These are phyloP conservation scores for Lepidurus couesii DNA, from an alignment of 1,140 invertebrate genomes.

Conservation along the genomic window DNA sequence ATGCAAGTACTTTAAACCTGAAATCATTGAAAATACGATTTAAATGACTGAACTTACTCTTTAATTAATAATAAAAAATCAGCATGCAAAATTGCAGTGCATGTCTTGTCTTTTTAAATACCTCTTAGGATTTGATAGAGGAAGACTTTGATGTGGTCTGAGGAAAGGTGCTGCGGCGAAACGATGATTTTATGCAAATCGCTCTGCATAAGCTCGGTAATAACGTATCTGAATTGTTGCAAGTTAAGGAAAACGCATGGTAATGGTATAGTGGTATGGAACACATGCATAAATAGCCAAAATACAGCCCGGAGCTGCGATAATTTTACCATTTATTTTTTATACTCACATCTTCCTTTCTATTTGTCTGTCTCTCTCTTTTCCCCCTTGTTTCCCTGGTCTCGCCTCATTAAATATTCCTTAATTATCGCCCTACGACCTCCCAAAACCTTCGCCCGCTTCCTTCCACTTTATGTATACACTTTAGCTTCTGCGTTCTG, in stretches of 20 bases:
- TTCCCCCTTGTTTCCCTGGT: neutral
- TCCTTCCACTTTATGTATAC: neutral
- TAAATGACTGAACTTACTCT: neutral
- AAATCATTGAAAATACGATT: constrained; percentile 36
- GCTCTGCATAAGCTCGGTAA: constrained; percentile 97
- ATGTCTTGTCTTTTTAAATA: constrained; percentile 49
- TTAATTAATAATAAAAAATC: constrained; percentile 28
- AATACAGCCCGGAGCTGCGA: too few species aligned
- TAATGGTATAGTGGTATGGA: neutral
- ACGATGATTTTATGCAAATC: constrained; percentile 99
- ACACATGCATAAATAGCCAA: too few species aligned
- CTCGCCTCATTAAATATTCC: neutral
- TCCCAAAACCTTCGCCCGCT: neutral
- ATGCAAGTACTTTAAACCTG: constrained; percentile 95
- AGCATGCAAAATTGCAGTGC: neutral
- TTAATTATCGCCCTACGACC: neutral
- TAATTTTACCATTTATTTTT: neutral
- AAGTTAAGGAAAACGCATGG: constrained; percentile 2
- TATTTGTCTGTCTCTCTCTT: neutral
- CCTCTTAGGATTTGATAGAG: constrained; percentile 99
- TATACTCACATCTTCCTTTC: neutral
- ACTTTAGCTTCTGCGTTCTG: neutral
- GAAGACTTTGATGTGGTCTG: constrained; percentile 99
- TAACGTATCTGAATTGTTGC: constrained; percentile 77
- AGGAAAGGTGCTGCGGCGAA: constrained; percentile 92